Base-by-base conservation (phyloP, 2,888 invertebrate genomes). In the Mythimna albipuncta region DNA sequence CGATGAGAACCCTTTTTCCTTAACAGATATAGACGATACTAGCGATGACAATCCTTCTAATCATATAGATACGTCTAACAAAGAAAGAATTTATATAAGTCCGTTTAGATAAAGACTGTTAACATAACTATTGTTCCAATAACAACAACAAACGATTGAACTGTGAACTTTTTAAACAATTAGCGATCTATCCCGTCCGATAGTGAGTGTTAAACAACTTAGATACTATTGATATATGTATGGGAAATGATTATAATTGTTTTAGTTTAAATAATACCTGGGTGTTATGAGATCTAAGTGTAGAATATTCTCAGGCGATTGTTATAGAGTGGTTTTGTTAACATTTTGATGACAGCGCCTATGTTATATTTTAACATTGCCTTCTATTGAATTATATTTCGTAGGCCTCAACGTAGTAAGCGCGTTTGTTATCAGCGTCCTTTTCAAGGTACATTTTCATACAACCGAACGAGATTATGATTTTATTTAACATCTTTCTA, bases 111-210 rank as follows among this genome's bases (percentile, higher is more conserved):
- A 82, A 82, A 73, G 32, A 6, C n/a, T n/a, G 16, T 65, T 61
- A 68, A 61, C 62, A 32, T 44, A 38, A 11, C 67, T 79, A 84
- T 82, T 85, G 85, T 86, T 73, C 55, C 47, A 65, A 72, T 73
- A 84, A 72, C 59, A 83, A 69, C 62, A 73, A 62, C 55, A 73
- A 16, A 13, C 13, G 21, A 44, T 47, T 35, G 69, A 75, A 72
- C 75, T 86, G 72, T 86, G 78, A 75, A 73, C 77, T 19, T 10
- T 10, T 62, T 9, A 74, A 81, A 85, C 80, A 86, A 86, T 79
- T 66, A 65, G 26, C 50, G 52, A 74, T 65, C 62, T 77, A 77
- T 81, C 75, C 61, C 50, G 62, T 69, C 54, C 54, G 32, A 77
- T 72, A 78, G 61, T 32, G 19, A 38, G n/a, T 50, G 55, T 61